Base-by-base conservation (phyloP, 30 jellyfish, hydroid and myxozoan species). In the Mastigias papua region DNA sequence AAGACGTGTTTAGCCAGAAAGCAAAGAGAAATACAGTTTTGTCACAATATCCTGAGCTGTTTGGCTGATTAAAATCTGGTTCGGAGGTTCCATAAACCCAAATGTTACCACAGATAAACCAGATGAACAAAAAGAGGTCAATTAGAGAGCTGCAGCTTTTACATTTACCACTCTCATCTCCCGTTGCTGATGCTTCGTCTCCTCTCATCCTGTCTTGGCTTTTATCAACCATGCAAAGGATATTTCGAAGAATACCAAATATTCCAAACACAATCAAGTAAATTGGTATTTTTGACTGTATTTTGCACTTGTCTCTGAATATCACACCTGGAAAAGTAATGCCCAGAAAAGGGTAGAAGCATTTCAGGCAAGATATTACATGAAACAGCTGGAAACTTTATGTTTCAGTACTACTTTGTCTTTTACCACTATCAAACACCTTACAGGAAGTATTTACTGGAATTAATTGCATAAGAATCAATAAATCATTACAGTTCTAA, bases 21-120 rank as follows among this genome's bases (percentile, higher is more conserved):
- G 97, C 91, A 31, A 78, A 84, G 42, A 68, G 65, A 65, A 82
- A 90, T 34, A 86, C 31, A 25, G 95, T 75, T 22, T 48, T 62
- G 69, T 90, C 57, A 60, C 97, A 90, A 69, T 90, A 90, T 20
- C 51, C 35, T 2, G 42, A 28, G 33, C 81, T 71, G 34, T 42
- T 26, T 31, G 28, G 28, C 32, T 72, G 48, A 27, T 25, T 19
- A 48, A 35, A 90, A n/a, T 60, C 69, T 25, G 97, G 93, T 17
- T 57, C 42, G 31, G 37, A 81, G 46, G 46, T 73, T 1, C 80
- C 72, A 57, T 78, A 90, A 16, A 90, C 90, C 97, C 97, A 90
- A 23, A 90, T 93, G 77, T 90, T 90, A 49, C 97, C 97, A 57
- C 85, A 51, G 13, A 90, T 82, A 61, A 90, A 90, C 97, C 97